These are phyloP conservation scores for Pachycephus smyrnensis DNA, from an alignment of 2,888 invertebrate genomes.

Conservation along the genomic window DNA sequence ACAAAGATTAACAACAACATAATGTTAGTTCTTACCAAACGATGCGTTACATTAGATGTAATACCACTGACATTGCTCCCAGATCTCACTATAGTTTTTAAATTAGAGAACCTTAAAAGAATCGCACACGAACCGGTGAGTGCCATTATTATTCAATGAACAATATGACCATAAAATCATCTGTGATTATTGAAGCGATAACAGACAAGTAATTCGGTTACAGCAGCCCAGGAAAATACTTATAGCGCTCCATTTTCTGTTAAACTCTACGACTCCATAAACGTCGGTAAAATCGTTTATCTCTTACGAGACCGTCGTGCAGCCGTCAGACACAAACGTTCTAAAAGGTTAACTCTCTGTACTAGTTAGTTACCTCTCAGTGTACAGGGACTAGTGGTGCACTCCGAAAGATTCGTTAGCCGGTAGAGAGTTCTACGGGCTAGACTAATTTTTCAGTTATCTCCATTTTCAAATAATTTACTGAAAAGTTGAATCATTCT, in stretches of 20 bases:
- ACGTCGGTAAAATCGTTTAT: background rate
- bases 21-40: constrained; percentile 3
- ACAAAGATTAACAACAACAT: background rate
- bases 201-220: too few relatives aligned
- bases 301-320: background rate
- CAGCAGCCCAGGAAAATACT: background rate
- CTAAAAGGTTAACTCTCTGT: background rate
- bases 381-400: background rate
- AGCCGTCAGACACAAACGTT: background rate
- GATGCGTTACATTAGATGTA: background rate
- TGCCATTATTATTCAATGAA: constrained; percentile 33
- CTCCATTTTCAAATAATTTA: background rate
- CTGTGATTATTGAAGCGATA: too few relatives aligned
- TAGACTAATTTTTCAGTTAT: background rate
- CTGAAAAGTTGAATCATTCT: background rate
- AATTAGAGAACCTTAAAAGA: constrained; percentile 31
- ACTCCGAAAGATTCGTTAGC: background rate
- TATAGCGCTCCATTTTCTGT: background rate
- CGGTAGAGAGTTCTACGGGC: background rate
- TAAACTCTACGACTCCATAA: background rate
- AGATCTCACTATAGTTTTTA: constrained; percentile 9
- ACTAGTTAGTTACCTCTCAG: background rate
- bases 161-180: background rate
- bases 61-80: constrained; percentile 5
- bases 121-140: constrained; percentile 49